Evolutionary conservation across 2,888 invertebrate species (phyloP), one percentile per base, ranked within the genome.

Genomic region (Catonia carolina): DNA sequence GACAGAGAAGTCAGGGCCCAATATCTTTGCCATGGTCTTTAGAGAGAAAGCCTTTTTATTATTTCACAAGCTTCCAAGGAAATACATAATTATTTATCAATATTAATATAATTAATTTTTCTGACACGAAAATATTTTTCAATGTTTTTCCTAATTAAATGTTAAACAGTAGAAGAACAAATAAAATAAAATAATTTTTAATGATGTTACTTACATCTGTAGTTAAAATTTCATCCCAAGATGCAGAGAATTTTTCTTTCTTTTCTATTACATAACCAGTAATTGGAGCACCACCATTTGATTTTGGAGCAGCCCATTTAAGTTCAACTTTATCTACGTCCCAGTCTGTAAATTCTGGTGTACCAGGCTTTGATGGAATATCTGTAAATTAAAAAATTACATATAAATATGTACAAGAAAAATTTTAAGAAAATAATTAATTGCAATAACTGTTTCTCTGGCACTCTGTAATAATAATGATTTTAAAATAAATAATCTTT

Each of bases 231-330:
- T 91, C 89, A 68, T 89, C 89, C 89, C 89, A 89, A 39, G 77
- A 75, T 6, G 82, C 80, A 15, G 85, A 83, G 67, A 83, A 85
- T 67, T 86, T 86, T 72, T 88, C 88, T 71, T 87, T 89, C 79
- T 89, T 89, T 75, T 96, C 94, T 68, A 96, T 86, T 53, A 93
- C 78, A 72, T 91, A 92, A 17, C 89, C 88, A 1, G 84, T 86
- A 69, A 89, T 88, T 55, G 88, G 85, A 0, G 85, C 87, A 12
- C 89, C 89, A 10, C 89, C 89, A 61, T 75, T 86, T 69, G 78
- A 78, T 73, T 86, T 86, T 1, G 89, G 89, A 37, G 86, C 82
- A 53, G 83, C 80, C 89, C 90, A 90, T 69, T 85, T 85, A 45
- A 93, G 79, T 69, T 91, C 89, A 51, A 93, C 91, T 61, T 88